Evolutionary conservation across 2,888 invertebrate species (phyloP), one percentile per base, ranked within the genome.

Genomic region (Drosophila bunnanda): DNA sequence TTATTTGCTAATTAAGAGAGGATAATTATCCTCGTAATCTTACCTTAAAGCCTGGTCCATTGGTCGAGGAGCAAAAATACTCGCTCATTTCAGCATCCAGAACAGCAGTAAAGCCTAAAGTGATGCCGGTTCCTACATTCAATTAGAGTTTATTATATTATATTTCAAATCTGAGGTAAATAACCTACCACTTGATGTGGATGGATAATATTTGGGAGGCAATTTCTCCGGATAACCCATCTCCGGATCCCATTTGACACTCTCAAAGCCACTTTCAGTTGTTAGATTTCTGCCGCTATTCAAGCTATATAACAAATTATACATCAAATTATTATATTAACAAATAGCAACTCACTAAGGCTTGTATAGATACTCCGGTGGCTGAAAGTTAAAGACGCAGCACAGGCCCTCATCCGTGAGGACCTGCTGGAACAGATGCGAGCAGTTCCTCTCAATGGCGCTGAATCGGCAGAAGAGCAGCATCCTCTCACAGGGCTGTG

Each of bases 391-490:
- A 88, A 97, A 97, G 3, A 96, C 95, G 90, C 97, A 97, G 88
- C 97, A 97, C 2, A 97, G 93, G 0, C 97, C 97, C 90, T 97
- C 97, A 82, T 97, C 97, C 0, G 97, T 97, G 61, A 96, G 92
- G 46, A 96, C 94, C 0, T 95, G 94, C 82, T 95, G 95, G 91
- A 97, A 97, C 67, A 96, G 88, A 46, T 95, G 93, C 13, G 94
- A 93, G 82, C 97, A 97, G 68, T 94, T 93, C 77, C 93, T 92
- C 0, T 85, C 86, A 9, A 93, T 92, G 0, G 94, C 94, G 83
- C 95, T 94, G 95, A 96, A 96, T 67, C 93, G 90, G 85, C 97
- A 97, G 25, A 93, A 88, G 5, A 94, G 93, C 15, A 97, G 83
- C 88, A 90, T 79, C 7, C 73, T 73, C 0, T 75, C 71, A 36